Percentiles rank a stretch among this genome's conserved stretches.
Evolutionary conservation across 2,797 vertebrate species (phyloP).

Genomic region (Acipenser transmontanus): DNA sequence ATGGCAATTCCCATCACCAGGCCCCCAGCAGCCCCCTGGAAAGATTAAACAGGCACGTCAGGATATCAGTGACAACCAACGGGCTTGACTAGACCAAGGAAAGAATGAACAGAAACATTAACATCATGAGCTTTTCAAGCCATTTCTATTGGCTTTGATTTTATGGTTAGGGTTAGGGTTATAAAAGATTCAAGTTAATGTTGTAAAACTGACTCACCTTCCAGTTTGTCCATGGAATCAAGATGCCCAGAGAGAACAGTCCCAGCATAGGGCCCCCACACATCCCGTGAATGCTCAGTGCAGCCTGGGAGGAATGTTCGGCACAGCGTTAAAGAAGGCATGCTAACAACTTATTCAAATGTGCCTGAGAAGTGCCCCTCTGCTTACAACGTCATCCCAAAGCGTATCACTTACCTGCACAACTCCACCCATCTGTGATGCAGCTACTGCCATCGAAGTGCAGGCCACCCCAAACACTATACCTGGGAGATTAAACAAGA

Average conservation of each 20-base stretch:
- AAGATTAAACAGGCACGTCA: background rate
- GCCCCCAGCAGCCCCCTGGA: slow-evolving; percentile 67
- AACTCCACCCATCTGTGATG: slow-evolving; percentile 66
- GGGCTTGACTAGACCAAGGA: no score
- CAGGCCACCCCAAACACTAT: slow-evolving; percentile 63
- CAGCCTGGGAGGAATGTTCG: slow-evolving; percentile 47
- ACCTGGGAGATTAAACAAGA: slow-evolving; percentile 45
- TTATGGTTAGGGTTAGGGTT: background rate
- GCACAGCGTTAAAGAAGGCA: no score
- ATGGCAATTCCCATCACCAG: slow-evolving; percentile 55
- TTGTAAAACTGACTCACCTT: slow-evolving; percentile 52
- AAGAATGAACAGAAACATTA: no score
- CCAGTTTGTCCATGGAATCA: slow-evolving; percentile 74
- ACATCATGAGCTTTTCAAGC: no score
- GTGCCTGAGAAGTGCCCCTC: background rate
- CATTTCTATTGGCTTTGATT: no score
- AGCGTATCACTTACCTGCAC: slow-evolving; percentile 58
- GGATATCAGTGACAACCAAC: background rate
- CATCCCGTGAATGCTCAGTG: slow-evolving; percentile 78
- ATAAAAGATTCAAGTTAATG: background rate
- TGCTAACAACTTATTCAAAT: no score
- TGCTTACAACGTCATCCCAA: background rate
- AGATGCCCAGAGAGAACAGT: slow-evolving; percentile 68
- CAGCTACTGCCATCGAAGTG: slow-evolving; percentile 63
- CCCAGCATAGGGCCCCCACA: slow-evolving; percentile 78